These are phyloP conservation scores for Alces alces DNA, from an alignment of 2,113 vertebrate genomes.

Conservation along the genomic window DNA sequence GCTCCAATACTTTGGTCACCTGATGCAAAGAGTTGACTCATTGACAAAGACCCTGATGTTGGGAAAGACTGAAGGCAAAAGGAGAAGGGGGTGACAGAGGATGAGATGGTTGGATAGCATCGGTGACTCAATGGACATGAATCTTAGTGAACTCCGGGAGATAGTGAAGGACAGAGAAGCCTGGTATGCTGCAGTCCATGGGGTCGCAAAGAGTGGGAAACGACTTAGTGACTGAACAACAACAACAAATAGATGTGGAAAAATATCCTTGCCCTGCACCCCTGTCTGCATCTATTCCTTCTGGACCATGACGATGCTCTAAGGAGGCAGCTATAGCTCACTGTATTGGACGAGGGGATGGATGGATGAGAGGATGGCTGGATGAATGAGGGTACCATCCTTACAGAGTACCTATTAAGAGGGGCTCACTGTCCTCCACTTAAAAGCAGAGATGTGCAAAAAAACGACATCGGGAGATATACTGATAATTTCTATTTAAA, in stretches of 20 bases:
- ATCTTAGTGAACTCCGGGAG: neutral
- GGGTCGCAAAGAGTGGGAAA: rapidly evolving
- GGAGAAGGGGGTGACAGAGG: neutral
- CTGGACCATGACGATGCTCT: neutral
- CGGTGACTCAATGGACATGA: neutral
- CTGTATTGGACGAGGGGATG: neutral
- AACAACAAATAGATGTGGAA: neutral
- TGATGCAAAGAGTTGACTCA: neutral
- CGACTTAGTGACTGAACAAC: neutral
- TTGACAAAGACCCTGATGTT: neutral
- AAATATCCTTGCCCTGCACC: neutral
- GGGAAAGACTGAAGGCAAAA: neutral
- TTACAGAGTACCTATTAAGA: neutral
- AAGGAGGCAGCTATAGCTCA: neutral
- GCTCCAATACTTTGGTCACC: neutral
- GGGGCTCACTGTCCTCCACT: neutral
- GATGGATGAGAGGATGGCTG: neutral
- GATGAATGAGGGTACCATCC: neutral
- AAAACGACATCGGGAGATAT: neutral
- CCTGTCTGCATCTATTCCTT: neutral
- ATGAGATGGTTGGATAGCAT: neutral
- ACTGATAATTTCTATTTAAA: conserved; percentile 38
- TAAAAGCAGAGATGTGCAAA: neutral
- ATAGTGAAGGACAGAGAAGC: neutral
- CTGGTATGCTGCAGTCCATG: neutral